Percentiles rank a stretch among this genome's conserved stretches.
phyloP scores from a whole-genome alignment of 2,888 invertebrate species.

The Drosophila recens region DNA sequence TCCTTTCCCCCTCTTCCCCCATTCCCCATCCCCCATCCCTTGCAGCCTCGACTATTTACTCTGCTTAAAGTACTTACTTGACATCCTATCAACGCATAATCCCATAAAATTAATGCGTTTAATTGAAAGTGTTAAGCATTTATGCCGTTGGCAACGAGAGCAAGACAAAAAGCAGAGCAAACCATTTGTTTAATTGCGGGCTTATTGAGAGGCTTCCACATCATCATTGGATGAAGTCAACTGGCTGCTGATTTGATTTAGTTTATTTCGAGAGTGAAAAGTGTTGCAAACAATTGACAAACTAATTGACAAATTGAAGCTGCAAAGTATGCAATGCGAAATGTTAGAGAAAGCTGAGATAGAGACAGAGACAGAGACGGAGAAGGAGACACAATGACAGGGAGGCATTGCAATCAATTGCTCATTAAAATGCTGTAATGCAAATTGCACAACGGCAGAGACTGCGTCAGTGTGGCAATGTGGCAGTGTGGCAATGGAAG shows the following conservation, averaged over 20 bases:
- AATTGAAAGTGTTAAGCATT: constrained; percentile 79
- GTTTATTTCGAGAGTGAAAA: constrained; percentile 34
- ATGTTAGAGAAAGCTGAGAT: neutral
- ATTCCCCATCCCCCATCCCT: too few relatives aligned
- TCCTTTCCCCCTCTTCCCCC: neutral
- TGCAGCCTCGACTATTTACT: neutral
- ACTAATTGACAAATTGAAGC: constrained; percentile 73
- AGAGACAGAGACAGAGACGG: neutral
- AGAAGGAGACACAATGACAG: neutral
- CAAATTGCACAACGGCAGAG: constrained; percentile 29
- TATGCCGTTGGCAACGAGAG: constrained; percentile 41
- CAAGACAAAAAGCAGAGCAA: constrained; percentile 12
- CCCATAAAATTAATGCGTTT: constrained; percentile 80
- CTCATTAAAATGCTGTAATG: constrained; percentile 75
- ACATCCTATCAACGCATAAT: constrained; percentile 49
- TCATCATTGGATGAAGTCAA: constrained; percentile 19
- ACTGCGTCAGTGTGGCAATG: constrained; percentile 2
- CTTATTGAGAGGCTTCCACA: constrained; percentile 29
- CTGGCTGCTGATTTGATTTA: constrained; percentile 2
- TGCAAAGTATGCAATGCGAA: constrained; percentile 39
- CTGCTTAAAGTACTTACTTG: neutral
- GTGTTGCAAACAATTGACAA: constrained; percentile 62
- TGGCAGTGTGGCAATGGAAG: neutral
- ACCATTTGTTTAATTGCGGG: constrained; percentile 68
- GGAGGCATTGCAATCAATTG: constrained; percentile 73